Percentiles rank a stretch among this genome's conserved stretches.
Evolutionary conservation across 2,113 vertebrate genomes (phyloP).

Genomic region (Tor tambroides): DNA sequence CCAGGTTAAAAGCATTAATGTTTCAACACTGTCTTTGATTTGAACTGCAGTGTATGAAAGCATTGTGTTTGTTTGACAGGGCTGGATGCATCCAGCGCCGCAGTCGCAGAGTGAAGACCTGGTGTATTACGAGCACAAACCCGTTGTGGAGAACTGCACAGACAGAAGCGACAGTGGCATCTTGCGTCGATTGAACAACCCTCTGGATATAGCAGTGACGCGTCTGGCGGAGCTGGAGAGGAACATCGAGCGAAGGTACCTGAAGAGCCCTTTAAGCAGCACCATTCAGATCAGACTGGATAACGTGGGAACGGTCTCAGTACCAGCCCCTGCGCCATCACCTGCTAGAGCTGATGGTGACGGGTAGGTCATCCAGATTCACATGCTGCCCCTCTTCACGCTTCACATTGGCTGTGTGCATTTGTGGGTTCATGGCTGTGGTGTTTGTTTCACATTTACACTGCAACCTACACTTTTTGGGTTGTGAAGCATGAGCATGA

Average conservation of each 20-base stretch:
- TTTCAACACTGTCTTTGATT: not conserved
- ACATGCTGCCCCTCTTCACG: conserved; percentile 69
- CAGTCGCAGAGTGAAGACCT: conserved; percentile 89
- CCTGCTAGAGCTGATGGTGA: conserved; percentile 87
- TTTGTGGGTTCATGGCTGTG: not conserved
- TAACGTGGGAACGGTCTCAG: conserved; percentile 94
- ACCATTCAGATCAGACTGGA: conserved; percentile 95
- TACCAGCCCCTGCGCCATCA: conserved; percentile 91
- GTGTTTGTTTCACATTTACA: not conserved
- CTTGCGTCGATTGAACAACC: conserved; percentile 86
- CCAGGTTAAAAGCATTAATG: too few relatives aligned
- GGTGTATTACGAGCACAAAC: conserved; percentile 90
- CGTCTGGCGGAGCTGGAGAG: conserved; percentile 90
- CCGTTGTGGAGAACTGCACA: conserved; percentile 74
- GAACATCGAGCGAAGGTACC: conserved; percentile 95
- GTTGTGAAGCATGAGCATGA: not conserved
- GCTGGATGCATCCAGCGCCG: conserved; percentile 81
- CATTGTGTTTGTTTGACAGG: conserved; percentile 43
- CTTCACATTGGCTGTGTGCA: not conserved
- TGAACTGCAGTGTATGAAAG: not conserved
- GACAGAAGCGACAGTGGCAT: conserved; percentile 71
- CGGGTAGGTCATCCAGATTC: conserved; percentile 93
- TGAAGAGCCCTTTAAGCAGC: conserved; percentile 95
- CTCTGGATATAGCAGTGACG: conserved; percentile 92
- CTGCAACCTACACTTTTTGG: not conserved